These are phyloP conservation scores for Carpatolechia fugitivella DNA, from an alignment of 2,888 invertebrate species.

Conservation along the genomic window DNA sequence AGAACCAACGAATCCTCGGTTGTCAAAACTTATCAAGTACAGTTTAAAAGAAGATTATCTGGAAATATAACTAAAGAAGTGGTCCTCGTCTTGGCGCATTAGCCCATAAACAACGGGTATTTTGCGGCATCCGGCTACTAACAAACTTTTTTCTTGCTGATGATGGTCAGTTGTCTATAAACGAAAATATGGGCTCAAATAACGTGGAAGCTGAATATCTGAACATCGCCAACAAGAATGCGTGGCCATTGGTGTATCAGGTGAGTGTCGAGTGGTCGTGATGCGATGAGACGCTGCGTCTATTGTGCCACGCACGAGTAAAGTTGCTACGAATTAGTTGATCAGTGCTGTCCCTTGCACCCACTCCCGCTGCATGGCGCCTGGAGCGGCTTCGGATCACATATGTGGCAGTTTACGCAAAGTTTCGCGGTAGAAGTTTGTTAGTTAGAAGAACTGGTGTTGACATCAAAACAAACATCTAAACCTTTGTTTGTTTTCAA, in stretches of 20 bases:
- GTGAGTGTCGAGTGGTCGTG: conserved; percentile 64
- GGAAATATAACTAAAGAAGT: background rate
- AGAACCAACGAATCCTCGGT: background rate
- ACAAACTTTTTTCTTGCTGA: conserved; percentile 35
- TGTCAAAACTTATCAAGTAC: background rate
- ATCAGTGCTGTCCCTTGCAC: background rate
- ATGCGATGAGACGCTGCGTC: conserved; percentile 33
- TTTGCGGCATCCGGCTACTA: conserved; percentile 41
- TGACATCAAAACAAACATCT: conserved; percentile 4
- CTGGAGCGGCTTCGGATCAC: background rate
- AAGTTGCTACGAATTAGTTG: conserved; percentile 14
- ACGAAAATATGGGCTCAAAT: conserved; percentile 42
- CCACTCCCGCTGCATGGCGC: background rate
- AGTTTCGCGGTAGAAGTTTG: background rate
- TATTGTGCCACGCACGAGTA: conserved; percentile 49
- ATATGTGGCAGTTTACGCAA: background rate
- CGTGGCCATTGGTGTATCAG: conserved; percentile 86
- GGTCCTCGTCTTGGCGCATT: background rate
- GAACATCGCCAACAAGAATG: conserved; percentile 83
- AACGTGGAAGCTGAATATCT: conserved; percentile 85
- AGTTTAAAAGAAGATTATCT: background rate
- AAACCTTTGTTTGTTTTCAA: conserved; percentile 11
- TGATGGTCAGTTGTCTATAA: conserved; percentile 44
- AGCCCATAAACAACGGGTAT: conserved; percentile 15
- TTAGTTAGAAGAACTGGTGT: background rate